phyloP scores from a whole-genome alignment of 53 echinoderm and acorn worm genomes.

The Holothuria leucospilota region DNA sequence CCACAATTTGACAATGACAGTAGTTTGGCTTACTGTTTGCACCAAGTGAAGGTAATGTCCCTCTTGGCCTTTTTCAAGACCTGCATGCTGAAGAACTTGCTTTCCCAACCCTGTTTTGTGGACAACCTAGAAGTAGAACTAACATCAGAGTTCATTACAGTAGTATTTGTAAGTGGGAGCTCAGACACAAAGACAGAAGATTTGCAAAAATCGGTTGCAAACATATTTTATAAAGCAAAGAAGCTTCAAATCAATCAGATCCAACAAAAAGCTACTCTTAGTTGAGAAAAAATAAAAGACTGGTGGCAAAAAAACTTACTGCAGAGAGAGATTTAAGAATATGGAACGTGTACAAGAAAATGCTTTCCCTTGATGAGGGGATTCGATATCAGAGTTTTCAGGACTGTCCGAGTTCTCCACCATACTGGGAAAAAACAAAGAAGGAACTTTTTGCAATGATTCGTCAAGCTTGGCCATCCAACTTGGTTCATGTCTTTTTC shows the following conservation, averaged over 20 bases:
- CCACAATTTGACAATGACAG: background rate
- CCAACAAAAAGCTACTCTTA: background rate
- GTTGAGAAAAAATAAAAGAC: constrained; percentile 1
- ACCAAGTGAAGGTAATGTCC: constrained; percentile 26
- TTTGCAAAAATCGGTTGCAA: no score
- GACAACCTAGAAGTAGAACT: no score
- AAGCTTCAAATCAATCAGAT: background rate
- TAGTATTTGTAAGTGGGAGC: no score
- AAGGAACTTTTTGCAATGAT: constrained; percentile 76
- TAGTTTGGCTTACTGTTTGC: constrained; percentile 13
- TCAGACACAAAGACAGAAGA: no score
- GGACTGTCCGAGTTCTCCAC: constrained; percentile 62
- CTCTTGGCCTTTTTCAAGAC: constrained; percentile 42
- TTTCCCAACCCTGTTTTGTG: no score
- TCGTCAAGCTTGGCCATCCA: constrained; percentile 65
- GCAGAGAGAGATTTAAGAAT: background rate
- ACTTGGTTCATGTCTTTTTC: constrained; percentile 58
- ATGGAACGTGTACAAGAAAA: constrained; percentile 4
- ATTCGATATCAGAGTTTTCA: constrained; percentile 55
- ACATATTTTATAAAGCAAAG: background rate
- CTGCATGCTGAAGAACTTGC: constrained; percentile 26
- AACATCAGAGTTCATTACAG: no score
- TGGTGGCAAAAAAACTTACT: background rate
- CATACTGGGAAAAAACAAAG: constrained; percentile 71
- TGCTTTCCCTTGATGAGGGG: no score